These are phyloP conservation scores for Dissostichus mawsoni DNA, from an alignment of 2,113 vertebrate genomes.

Conservation along the genomic window DNA sequence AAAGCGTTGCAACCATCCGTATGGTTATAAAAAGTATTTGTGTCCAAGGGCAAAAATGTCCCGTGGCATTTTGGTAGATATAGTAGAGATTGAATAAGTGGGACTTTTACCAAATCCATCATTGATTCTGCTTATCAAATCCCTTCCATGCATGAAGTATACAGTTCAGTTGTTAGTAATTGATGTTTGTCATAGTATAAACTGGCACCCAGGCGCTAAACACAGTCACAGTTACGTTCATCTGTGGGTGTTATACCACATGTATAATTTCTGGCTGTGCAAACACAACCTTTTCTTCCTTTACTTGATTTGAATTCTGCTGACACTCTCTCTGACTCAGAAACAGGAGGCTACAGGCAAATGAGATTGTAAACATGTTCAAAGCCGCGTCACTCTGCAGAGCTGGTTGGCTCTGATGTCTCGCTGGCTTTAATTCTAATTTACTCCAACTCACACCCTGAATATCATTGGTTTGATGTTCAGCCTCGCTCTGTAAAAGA, in stretches of 20 bases:
- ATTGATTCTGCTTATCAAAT: background rate
- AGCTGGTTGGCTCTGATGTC: constrained; percentile 9
- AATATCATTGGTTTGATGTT: constrained; percentile 47
- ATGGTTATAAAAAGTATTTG: background rate
- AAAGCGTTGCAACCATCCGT: background rate
- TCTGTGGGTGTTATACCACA: background rate
- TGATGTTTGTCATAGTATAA: background rate
- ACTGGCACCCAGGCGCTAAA: background rate
- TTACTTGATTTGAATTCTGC: constrained; percentile 26
- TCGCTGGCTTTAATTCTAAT: constrained; percentile 42
- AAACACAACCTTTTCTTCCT: constrained; percentile 7
- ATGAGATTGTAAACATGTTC: constrained; percentile 54
- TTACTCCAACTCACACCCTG: constrained; percentile 10
- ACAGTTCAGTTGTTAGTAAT: background rate
- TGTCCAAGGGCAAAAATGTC: background rate
- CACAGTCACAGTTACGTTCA: background rate
- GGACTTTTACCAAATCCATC: too few relatives aligned
- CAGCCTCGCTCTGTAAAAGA: constrained; percentile 14
- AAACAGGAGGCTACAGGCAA: constrained; percentile 29
- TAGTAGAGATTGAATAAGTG: background rate
- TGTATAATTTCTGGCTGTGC: background rate
- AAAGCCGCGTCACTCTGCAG: constrained; percentile 45
- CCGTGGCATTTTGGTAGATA: too few relatives aligned
- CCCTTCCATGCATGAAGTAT: too few relatives aligned
- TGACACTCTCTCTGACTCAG: constrained; percentile 24